These are phyloP conservation scores for Drosophila santomea DNA, from an alignment of 1,140 invertebrate genomes.

Conservation along the genomic window DNA sequence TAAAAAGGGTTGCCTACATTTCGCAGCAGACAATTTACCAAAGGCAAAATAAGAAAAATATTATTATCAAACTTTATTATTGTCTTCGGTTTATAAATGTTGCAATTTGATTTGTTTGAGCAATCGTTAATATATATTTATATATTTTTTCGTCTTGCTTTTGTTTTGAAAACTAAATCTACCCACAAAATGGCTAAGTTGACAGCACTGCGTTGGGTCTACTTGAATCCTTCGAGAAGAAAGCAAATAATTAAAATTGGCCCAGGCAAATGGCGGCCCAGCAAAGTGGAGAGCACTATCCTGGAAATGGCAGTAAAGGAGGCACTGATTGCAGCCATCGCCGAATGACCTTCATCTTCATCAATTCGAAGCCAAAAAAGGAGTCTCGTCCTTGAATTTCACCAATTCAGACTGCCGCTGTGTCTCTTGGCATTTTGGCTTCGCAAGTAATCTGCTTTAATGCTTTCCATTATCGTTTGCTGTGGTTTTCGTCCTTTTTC, in stretches of 20 bases:
- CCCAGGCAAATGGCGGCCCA: slow-evolving; percentile 11
- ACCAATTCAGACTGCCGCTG: slow-evolving; percentile 23
- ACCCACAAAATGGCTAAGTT: neutral
- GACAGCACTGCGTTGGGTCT: neutral
- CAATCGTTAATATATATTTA: no score
- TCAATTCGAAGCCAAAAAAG: slow-evolving; percentile 16
- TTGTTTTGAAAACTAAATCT: no score
- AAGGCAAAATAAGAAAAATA: neutral
- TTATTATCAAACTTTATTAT: neutral
- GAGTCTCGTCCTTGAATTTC: slow-evolving; percentile 21
- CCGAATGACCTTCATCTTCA: slow-evolving; percentile 51
- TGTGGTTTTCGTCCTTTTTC: slow-evolving; percentile 26
- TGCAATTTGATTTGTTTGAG: no score
- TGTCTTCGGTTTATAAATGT: neutral
- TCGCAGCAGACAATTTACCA: neutral
- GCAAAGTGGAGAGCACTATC: slow-evolving; percentile 6
- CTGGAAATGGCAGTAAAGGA: neutral
- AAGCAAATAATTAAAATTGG: slow-evolving; percentile 73
- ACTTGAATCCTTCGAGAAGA: slow-evolving; percentile 13
- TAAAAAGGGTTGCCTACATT: neutral
- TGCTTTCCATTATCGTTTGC: slow-evolving; percentile 56
- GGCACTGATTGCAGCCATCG: slow-evolving; percentile 39
- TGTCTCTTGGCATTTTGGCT: slow-evolving; percentile 33
- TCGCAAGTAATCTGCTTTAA: slow-evolving; percentile 67
- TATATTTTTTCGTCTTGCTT: no score